Evolutionary conservation across 2,113 vertebrate species (phyloP).

Genomic region (Pseudopipra pipra): DNA sequence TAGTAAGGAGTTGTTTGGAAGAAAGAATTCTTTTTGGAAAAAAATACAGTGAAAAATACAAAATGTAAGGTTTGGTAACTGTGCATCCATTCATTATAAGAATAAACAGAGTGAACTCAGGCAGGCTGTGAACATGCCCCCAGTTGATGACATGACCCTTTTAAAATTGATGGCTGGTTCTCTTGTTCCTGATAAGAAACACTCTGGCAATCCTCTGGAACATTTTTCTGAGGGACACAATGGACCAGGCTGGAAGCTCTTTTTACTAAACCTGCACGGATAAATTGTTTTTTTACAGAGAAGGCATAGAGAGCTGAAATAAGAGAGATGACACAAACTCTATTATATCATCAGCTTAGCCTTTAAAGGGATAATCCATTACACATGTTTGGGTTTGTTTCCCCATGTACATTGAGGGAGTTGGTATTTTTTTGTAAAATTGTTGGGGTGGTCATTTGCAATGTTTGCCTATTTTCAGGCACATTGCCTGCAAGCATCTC

Average conservation of each 20-base stretch:
- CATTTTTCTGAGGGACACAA: constrained; percentile 38
- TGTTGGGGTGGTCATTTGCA: not conserved
- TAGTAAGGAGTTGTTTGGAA: not conserved
- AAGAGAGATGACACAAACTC: not conserved
- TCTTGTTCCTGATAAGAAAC: not conserved
- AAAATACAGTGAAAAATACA: not conserved
- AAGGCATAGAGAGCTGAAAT: not conserved
- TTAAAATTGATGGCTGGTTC: not conserved
- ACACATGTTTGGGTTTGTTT: not conserved
- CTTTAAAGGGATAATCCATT: not conserved
- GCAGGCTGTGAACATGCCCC: not conserved
- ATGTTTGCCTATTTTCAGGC: not conserved
- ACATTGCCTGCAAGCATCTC: not conserved
- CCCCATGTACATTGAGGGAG: not conserved
- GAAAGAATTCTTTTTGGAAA: not conserved
- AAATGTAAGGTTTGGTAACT: not conserved
- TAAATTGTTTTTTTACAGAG: constrained; percentile 28
- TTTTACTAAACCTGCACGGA: not conserved
- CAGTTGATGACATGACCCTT: not conserved
- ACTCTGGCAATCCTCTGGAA: constrained; percentile 16
- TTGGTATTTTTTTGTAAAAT: not conserved
- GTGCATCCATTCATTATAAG: not conserved
- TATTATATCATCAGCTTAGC: not conserved
- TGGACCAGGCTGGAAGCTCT: constrained; percentile 41
- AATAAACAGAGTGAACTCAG: not conserved